phyloP scores from a whole-genome alignment of 2,888 invertebrate genomes.

The Hydraecia micacea region DNA sequence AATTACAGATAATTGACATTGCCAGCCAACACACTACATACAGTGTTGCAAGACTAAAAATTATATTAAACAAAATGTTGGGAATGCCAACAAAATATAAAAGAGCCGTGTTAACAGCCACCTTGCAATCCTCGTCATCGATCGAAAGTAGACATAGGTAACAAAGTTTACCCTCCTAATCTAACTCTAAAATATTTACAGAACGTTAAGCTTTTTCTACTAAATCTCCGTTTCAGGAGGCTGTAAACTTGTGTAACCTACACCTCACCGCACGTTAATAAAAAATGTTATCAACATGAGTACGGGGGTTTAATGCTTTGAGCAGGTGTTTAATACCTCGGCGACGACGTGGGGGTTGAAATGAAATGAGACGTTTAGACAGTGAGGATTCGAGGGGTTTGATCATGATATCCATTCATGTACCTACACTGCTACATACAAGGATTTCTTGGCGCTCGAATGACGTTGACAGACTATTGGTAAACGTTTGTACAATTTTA shows the following conservation, averaged over 20 bases:
- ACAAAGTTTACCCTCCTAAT: not conserved
- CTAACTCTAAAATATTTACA: not conserved
- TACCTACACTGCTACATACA: not conserved
- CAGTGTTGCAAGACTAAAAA: not conserved
- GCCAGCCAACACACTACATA: not conserved
- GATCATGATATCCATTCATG: not conserved
- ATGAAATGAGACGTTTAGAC: slow-evolving; percentile 6
- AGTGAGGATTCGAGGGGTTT: not conserved
- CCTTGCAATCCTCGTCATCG: too few species aligned
- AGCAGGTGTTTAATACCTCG: slow-evolving; percentile 43
- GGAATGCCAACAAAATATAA: not conserved
- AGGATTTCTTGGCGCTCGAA: not conserved
- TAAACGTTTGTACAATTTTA: not conserved
- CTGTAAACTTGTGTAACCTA: not conserved
- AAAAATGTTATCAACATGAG: slow-evolving; percentile 37
- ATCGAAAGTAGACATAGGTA: not conserved
- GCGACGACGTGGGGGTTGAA: slow-evolving; percentile 44
- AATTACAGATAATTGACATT: not conserved
- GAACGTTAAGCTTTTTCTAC: not conserved
- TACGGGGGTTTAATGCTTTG: slow-evolving; percentile 28
- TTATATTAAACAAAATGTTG: not conserved
- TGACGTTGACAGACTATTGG: not conserved
- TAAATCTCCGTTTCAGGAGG: slow-evolving; percentile 17
- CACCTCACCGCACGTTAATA: slow-evolving; percentile 22
- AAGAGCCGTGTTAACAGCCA: not conserved